Base-by-base conservation (phyloP, 2,797 vertebrate species). In the Leptodactylus fallax region DNA sequence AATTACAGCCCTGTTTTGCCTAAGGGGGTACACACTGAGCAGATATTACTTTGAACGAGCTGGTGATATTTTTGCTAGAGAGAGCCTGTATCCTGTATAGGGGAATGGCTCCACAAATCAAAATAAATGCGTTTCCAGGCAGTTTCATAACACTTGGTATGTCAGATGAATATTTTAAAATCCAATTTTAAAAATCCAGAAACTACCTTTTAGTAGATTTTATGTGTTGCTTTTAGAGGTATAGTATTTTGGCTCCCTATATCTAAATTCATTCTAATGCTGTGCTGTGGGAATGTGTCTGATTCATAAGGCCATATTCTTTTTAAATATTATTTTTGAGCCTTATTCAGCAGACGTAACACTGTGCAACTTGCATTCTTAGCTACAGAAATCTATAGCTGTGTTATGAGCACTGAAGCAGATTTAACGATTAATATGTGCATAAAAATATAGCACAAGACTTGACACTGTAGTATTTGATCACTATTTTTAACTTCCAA, bases 401-500 rank as follows among this genome's bases (percentile, higher is more conserved):
- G 60, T 47, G 61, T 47, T 85, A 88, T 63, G 63, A 67, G 47
- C 79, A 85, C 58, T 76, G 76, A 84, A 55, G 76, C 69, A 72
- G 82, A 77, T 71, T 85, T 61, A 23, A 56, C 25, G 51, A 85
- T 88, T 85, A 85, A 69, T 76, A 81, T 89, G 83, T 86, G 69
- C 69, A 85, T 85, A 88, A 56, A 85, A 81, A 87, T 23, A 6
- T 49, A 81, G 65, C 69, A 63, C 74, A 81, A 74, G 27, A 72
- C 56, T 76, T 81, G 79, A 61, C 58, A 82, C 36, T 55, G 74
- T 63, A 77, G 61, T 78, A 84, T 86, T 86, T 89, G 87, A 89
- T 89, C 60, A 49, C 80, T 90, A 0, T 90, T n/a, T 90, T 88
- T 87, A 72, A 85, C 71, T 91, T 90, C 11, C 76, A 63, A 56